phyloP scores from a whole-genome alignment of 23 tunicate genomes.

The Botrylloides violaceus region DNA sequence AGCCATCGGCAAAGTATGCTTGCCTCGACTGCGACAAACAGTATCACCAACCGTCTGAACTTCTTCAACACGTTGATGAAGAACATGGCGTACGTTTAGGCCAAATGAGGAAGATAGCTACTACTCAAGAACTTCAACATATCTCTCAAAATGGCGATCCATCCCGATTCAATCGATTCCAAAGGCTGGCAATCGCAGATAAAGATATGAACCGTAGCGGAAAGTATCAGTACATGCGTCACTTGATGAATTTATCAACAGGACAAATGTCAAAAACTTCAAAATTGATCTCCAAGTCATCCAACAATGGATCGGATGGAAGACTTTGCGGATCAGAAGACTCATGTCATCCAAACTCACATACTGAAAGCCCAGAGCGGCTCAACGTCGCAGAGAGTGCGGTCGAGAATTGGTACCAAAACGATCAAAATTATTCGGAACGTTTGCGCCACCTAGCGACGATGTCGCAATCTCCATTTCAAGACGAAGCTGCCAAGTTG shows the following conservation, averaged over 20 bases:
- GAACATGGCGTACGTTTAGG: constrained; percentile 12
- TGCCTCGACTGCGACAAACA: constrained; percentile 16
- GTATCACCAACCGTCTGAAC: background rate
- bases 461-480: constrained; percentile 9
- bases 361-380: too few species aligned
- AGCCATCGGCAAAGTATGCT: constrained; percentile 15
- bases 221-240: background rate
- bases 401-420: constrained; percentile 11
- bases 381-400: background rate
- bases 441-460: constrained; percentile 79
- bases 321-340: background rate
- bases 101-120: background rate
- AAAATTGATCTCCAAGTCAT: background rate
- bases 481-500: constrained; percentile 3
- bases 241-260: background rate
- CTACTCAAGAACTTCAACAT: background rate
- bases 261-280: background rate
- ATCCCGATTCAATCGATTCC: too few species aligned
- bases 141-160: background rate
- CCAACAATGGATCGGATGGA: background rate
- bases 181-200: background rate
- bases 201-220: too few species aligned
- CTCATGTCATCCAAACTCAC: too few species aligned
- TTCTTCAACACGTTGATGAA: constrained; percentile 9
- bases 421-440: constrained; percentile 52